Conservation (phyloP, 2,113 vertebrate genomes). For the Thymallus thymallus region DNA sequence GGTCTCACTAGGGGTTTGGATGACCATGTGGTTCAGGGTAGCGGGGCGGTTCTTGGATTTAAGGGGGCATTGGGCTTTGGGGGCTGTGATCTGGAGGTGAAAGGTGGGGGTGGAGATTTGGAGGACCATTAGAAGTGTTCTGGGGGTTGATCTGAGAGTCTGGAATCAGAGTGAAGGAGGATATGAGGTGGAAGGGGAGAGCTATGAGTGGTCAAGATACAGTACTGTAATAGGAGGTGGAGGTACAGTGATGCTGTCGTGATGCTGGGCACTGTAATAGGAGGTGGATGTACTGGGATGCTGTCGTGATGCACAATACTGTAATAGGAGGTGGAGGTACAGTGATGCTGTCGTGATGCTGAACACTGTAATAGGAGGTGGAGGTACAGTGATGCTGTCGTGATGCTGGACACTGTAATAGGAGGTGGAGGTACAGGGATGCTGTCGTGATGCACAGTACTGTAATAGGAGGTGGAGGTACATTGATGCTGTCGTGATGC, state of each 20-base stretch:
- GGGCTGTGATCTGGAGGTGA: constrained; percentile 26
- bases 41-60: constrained; percentile 19
- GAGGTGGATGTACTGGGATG: not conserved
- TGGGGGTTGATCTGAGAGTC: not conserved
- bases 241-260: not conserved
- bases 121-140: not conserved
- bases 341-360: too few relatives aligned
- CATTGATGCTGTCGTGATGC: not conserved
- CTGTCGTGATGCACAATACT: not conserved
- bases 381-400: constrained; percentile 21
- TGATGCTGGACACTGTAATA: too few relatives aligned
- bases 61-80: constrained; percentile 31
- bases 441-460: not conserved
- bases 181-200: too few relatives aligned
- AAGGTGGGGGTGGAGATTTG: constrained; percentile 6
- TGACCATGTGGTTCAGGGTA: constrained; percentile 16
- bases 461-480: too few relatives aligned
- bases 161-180: too few relatives aligned
- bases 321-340: constrained; percentile 22
- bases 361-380: not conserved
- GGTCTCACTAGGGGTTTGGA: constrained; percentile 11
- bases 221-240: too few relatives aligned
- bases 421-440: not conserved
- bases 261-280: not conserved
- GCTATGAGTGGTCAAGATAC: too few relatives aligned